Evolutionary conservation across 1,140 invertebrate species (phyloP), one percentile per base, ranked within the genome.

Genomic region (Achroia grisella): DNA sequence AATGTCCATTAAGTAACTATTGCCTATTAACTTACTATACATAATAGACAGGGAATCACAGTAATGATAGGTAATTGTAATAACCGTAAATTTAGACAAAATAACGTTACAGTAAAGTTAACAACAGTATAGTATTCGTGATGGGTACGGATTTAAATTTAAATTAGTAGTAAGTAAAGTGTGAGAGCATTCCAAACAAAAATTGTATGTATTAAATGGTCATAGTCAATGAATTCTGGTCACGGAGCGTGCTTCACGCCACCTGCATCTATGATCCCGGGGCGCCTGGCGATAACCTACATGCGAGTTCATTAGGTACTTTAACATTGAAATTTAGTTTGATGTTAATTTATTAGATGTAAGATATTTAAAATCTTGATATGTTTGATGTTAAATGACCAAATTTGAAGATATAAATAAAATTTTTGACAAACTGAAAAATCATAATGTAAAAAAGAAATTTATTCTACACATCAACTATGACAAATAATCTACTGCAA

Each of bases 201-300:
- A 69, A 55, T 56, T 66, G 57, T 64, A 67, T 23, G 17, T 23
- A 23, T 23, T 58, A 68, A 68, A 62, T 65, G 64, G 65, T 71
- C 68, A 62, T 56, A 64, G 50, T 64, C 63, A 63, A 61, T 60
- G 62, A 48, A 78, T 72, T 71, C 63, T 48, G 62, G 71, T 77
- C 74, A 81, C 71, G 77, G 52, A 58, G 49, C 39, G 43, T 58
- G 62, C 44, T 37, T 48, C 36, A 55, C 66, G 58, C 65, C 66
- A 77, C 72, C 73, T 81, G 77, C 71, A 75, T 78, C 44, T 41
- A 32, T 56, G 55, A 76, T 68, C 17, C 6, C 17, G 44, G 32
- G 59, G 50, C 59, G 58, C 55, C 49, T 46, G 49, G 45, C 56
- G 56, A 62, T 59, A 58, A 56, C 50, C 55, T 56, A 23, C 6